Base-by-base conservation (phyloP, 1,140 invertebrate genomes). In the Drosophila miranda region DNA sequence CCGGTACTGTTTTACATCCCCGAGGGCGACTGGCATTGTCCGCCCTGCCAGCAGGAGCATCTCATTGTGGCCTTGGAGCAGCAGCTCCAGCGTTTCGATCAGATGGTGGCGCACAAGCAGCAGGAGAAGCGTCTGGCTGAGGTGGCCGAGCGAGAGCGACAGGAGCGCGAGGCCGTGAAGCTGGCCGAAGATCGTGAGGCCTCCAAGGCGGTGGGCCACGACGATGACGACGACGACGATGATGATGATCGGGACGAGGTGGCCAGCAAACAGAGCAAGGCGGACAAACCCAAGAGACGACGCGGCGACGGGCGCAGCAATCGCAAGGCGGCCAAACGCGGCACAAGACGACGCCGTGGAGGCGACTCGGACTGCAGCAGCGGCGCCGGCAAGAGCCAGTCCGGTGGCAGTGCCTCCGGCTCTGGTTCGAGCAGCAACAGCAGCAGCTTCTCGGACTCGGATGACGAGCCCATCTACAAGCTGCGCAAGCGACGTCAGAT, bases 11-110 rank as follows among this genome's bases (percentile, higher is more conserved):
- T 98, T 91, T 93, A 98, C 1, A 97, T 99, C 82, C 98, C 98
- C 5, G 97, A 99, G 89, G 98, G 98, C 19, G 96, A 99, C 89
- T 99, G 98, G 98, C 98, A 95, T 91, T 99, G 98, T 91, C 98
- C 98, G 46, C 96, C 96, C 0, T 99, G 98, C 92, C 95, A 98
- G 90, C 98, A 97, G 95, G 93, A 93, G 63, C 92, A 93, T 62
- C 90, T 98, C 9, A 93, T 98, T 45, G 91, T 92, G n/a, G 94
- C 95, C 6, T 84, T 96, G 11, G 94, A 95, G 72, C 91, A 91
- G 3, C 91, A 95, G 89, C 77, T 94, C 75, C 71, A 92, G 69
- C 93, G 94, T 76, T 94, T 93, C 57, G 95, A 96, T 75, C 92
- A 92, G n/a, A 90, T 91, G 23, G 93, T 98, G 34, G 93, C 95